These are phyloP conservation scores for Coelinius sp. DNA, from an alignment of 2,888 invertebrate genomes.

Conservation along the genomic window DNA sequence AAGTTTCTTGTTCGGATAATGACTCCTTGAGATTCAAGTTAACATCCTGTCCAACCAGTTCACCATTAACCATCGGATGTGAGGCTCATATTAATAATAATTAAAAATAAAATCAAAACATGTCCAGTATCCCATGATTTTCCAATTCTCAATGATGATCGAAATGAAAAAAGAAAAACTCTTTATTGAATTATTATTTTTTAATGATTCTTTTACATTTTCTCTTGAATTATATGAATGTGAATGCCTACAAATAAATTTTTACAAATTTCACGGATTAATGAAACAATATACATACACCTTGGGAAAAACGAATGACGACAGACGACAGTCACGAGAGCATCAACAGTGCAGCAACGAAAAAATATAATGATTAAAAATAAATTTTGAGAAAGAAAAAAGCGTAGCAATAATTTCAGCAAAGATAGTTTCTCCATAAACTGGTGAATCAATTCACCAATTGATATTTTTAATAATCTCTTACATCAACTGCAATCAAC, in stretches of 20 bases:
- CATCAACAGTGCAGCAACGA: neutral
- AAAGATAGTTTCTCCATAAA: neutral
- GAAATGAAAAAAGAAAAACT: neutral
- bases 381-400: constrained; percentile 16
- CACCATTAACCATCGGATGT: neutral
- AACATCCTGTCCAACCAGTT: constrained; percentile 1
- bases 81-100: neutral
- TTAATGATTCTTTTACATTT: neutral
- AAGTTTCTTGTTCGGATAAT: neutral
- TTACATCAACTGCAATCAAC: constrained; percentile 18
- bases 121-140: neutral
- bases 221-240: neutral
- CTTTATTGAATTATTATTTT: neutral
- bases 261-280: constrained; percentile 33
- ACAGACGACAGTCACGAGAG: neutral
- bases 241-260: constrained; percentile 12
- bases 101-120: constrained; percentile 12
- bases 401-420: neutral
- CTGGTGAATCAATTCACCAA: neutral
- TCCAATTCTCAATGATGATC: neutral
- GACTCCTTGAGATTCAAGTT: constrained; percentile 21
- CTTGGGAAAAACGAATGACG: constrained; percentile 9
- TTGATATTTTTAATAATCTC: neutral
- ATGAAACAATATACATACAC: constrained; percentile 41
- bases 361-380: constrained; percentile 15